Percentiles rank a stretch among this genome's conserved stretches.
Evolutionary conservation across 2,113 vertebrate species (phyloP).

Genomic region (Gymnarchus niloticus): DNA sequence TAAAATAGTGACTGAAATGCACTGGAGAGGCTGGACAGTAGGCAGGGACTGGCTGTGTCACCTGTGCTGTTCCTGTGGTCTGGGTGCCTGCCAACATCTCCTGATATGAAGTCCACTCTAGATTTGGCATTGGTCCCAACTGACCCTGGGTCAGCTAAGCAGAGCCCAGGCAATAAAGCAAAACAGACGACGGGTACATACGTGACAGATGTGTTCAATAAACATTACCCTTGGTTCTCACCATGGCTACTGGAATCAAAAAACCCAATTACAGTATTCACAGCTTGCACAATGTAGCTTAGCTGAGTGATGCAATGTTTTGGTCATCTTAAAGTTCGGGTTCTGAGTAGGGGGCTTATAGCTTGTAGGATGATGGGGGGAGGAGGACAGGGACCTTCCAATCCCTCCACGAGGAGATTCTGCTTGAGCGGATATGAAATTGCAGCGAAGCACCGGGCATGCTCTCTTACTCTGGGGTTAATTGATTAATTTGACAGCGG

Average conservation of each 20-base stretch:
- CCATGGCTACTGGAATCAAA: not conserved
- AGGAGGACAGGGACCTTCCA: too few relatives aligned
- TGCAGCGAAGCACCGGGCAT: not conserved
- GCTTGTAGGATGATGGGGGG: not conserved
- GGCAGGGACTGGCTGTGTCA: not conserved
- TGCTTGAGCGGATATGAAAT: too few relatives aligned
- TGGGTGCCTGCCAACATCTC: not conserved
- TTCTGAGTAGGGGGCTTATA: not conserved
- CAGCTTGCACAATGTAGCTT: too few relatives aligned
- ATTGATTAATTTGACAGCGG: not conserved
- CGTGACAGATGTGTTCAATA: not conserved
- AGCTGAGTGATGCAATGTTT: not conserved
- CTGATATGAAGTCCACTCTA: not conserved
- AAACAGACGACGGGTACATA: not conserved
- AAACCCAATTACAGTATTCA: too few relatives aligned
- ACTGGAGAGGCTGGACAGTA: too few relatives aligned
- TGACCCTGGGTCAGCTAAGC: not conserved
- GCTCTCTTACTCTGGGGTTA: not conserved
- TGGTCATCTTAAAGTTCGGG: not conserved
- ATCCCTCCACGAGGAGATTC: not conserved
- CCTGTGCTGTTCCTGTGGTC: not conserved
- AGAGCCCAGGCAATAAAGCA: not conserved
- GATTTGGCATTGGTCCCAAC: not conserved
- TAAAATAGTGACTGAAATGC: not conserved
- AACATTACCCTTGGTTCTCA: not conserved